Conservation (phyloP, 2,888 invertebrate species). For the Hemistola chrysoprasaria region DNA sequence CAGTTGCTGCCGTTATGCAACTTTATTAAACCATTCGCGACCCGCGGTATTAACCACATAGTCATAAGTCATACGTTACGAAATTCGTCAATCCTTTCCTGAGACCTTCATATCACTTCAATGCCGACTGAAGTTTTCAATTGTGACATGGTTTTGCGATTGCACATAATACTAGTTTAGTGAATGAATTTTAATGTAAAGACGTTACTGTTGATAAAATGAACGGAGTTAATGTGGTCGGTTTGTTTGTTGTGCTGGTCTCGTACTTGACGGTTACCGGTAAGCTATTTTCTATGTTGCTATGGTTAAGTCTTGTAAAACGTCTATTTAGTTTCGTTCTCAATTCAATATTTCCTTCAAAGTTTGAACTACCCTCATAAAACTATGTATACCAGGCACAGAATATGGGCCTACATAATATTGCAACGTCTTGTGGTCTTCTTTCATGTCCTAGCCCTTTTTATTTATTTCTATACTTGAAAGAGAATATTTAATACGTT, state of each 20-base stretch:
- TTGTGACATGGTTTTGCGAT: conserved; percentile 56
- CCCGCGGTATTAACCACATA: conserved; percentile 44
- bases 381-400: too few species aligned
- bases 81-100: conserved; percentile 60
- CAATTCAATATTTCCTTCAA: too few species aligned
- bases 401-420: too few species aligned
- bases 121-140: conserved; percentile 58
- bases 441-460: too few species aligned
- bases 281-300: too few species aligned
- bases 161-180: conserved; percentile 43
- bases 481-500: too few species aligned
- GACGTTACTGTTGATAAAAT: conserved; percentile 46
- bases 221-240: conserved; percentile 46
- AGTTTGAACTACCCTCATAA: too few species aligned
- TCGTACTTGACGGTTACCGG: conserved; percentile 54
- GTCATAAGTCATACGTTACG: conserved; percentile 50
- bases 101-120: conserved; percentile 57
- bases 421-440: too few species aligned
- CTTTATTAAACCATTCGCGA: conserved; percentile 36
- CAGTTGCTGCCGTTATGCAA: conserved; percentile 48
- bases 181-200: conserved; percentile 48
- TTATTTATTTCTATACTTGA: too few species aligned
- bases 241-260: conserved; percentile 47
- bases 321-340: too few species aligned
- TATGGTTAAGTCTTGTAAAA: conserved; percentile 4